These are phyloP conservation scores for Drepana falcataria DNA, from an alignment of 2,888 invertebrate genomes.

Conservation along the genomic window DNA sequence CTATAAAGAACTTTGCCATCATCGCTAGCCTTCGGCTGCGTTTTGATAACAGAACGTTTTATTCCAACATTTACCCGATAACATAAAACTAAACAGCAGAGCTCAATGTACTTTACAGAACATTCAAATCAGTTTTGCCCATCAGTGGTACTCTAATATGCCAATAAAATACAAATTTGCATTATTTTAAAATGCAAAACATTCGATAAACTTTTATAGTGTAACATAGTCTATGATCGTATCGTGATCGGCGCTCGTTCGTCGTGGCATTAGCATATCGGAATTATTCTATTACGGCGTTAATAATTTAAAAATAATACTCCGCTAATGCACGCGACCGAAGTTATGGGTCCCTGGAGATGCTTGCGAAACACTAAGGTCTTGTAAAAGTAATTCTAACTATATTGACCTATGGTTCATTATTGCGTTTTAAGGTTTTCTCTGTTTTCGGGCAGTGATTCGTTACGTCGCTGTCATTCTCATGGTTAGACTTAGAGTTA, in stretches of 20 bases:
- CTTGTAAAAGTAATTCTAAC: conserved; percentile 14
- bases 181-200: conserved; percentile 15
- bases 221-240: conserved; percentile 28
- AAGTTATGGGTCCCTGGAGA: conserved; percentile 67
- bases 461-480: too few species aligned
- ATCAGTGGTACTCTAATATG: conserved; percentile 8
- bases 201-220: conserved; percentile 19
- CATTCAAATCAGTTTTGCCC: conserved; percentile 4
- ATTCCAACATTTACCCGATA: too few species aligned
- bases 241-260: conserved; percentile 61
- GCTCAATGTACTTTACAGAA: neutral
- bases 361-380: conserved; percentile 28
- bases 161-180: conserved; percentile 18
- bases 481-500: too few species aligned
- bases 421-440: too few species aligned
- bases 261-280: conserved; percentile 66
- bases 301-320: conserved; percentile 76
- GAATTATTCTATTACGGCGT: conserved; percentile 73
- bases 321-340: conserved; percentile 60
- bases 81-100: too few species aligned
- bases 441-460: too few species aligned
- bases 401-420: neutral
- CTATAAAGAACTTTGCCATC: too few species aligned
- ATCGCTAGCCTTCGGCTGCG: too few species aligned
- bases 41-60: too few species aligned